These are phyloP conservation scores for Malacoctenus gilli DNA, from an alignment of 2,797 vertebrate genomes.

Conservation along the genomic window DNA sequence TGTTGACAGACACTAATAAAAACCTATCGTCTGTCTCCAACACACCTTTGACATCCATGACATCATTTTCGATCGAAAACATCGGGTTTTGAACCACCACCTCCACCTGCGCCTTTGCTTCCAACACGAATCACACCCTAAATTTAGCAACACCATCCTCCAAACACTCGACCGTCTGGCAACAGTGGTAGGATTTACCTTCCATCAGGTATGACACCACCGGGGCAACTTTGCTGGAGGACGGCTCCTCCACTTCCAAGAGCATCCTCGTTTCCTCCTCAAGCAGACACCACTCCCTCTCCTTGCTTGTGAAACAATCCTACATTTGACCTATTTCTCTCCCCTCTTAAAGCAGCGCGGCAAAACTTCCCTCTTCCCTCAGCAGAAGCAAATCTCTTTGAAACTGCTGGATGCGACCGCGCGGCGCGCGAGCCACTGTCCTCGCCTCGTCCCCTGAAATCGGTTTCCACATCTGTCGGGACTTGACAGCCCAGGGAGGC, in stretches of 20 bases:
- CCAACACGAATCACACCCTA: no score
- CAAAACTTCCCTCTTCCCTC: constrained; percentile 39
- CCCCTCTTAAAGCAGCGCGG: constrained; percentile 21
- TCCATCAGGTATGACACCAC: constrained; percentile 6
- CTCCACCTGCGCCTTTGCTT: no score
- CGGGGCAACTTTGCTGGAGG: constrained; percentile 2
- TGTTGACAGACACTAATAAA: no score
- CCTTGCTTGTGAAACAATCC: constrained; percentile 47
- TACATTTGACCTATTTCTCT: constrained; percentile 62
- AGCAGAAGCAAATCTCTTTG: constrained; percentile 23
- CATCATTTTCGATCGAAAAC: no score
- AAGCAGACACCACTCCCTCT: constrained; percentile 28
- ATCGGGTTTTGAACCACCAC: no score
- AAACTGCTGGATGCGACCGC: constrained; percentile 39
- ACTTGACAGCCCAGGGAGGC: constrained; percentile 57
- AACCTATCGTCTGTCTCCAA: no score
- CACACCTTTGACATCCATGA: no score
- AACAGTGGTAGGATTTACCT: neutral
- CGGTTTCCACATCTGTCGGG: constrained; percentile 60
- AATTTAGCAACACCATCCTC: constrained; percentile 5
- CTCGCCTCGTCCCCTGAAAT: constrained; percentile 60
- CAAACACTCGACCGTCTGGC: neutral
- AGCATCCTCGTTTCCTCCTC: constrained; percentile 27
- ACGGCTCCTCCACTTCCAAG: constrained; percentile 21
- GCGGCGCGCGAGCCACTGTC: constrained; percentile 42